phyloP scores from a whole-genome alignment of 2,888 invertebrate species.

The Lasioglossum lativentre region DNA sequence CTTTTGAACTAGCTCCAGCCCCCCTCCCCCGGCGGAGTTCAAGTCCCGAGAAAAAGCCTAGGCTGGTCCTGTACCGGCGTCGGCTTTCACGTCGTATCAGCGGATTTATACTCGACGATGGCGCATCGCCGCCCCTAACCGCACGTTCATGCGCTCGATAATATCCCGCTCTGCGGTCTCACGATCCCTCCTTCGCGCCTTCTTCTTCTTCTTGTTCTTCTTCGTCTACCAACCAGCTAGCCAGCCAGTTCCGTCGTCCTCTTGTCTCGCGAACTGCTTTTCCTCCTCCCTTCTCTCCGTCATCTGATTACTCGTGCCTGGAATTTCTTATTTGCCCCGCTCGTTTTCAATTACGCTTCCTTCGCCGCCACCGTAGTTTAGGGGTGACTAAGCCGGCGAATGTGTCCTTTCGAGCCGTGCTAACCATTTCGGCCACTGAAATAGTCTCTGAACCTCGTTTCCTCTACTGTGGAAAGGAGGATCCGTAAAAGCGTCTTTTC shows the following conservation, averaged over 20 bases:
- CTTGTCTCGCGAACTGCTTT: not conserved
- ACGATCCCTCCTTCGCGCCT: constrained; percentile 12
- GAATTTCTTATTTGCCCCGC: constrained; percentile 20
- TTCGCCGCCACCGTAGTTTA: not conserved
- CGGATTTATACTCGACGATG: constrained; percentile 77
- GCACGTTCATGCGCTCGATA: constrained; percentile 55
- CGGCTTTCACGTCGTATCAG: constrained; percentile 79
- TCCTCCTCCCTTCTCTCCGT: not conserved
- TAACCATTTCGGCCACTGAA: not conserved
- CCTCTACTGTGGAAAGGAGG: not conserved
- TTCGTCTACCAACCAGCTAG: not conserved
- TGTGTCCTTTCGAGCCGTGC: not conserved
- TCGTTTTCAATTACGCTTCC: constrained; percentile 24
- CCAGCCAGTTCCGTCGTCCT: not conserved
- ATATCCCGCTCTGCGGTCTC: constrained; percentile 50
- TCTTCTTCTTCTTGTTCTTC: constrained; percentile 14
- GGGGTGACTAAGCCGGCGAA: not conserved
- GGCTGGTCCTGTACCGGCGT: constrained; percentile 41
- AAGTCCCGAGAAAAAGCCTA: constrained; percentile 69
- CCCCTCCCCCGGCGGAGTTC: constrained; percentile 45
- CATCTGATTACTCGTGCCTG: constrained; percentile 17
- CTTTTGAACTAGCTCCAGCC: constrained; percentile 72
- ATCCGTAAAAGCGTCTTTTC: not conserved
- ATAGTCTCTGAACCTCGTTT: too few relatives aligned
- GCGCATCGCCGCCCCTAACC: constrained; percentile 55